Evolutionary conservation across 1,140 invertebrate genomes (phyloP), one percentile per base, ranked within the genome.

Genomic region (Brachionus koreanus): DNA sequence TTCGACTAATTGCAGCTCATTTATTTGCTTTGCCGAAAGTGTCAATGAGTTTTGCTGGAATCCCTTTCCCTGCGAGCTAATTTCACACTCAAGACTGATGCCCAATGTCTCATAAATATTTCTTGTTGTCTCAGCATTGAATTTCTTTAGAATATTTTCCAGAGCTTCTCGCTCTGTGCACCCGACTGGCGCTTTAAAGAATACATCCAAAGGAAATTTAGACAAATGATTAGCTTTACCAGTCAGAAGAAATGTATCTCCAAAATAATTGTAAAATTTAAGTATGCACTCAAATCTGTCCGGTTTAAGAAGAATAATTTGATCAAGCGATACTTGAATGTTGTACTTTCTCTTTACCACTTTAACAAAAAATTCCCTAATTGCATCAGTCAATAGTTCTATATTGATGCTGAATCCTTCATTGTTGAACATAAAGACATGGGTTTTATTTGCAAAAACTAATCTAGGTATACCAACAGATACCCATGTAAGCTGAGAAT

Each of bases 11-110:
- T 65, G 9, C 5, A 65, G 63, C 33, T 65, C 10, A 33, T 65
- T 65, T 65, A 65, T 65, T 65, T 65, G 63, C 33, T 65, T 65
- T 33, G 63, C 63, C 29, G 63, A 65, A 33, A 65, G 63, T 13
- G 33, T 37, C 12, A 65, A 23, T 25, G 63, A 33, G 63, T 65
- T 65, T 65, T 65, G 63, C 29, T 37, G 25, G 33, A 12, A 65
- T 33, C 25, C 63, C 13, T 16, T 33, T 9, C 63, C 63, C 25
- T 65, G 25, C 12, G 63, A 29, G 63, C 63, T 65, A n/a, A 65
- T 33, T 10, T 65, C 63, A 37, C 63, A 65, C 5, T 65, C 29
- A 37, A 65, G n/a, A 57, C 16, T 57, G 9, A 57, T 19, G 16
- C 49, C 49, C n/a, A 57, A 19, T 57, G 16, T 16, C 19, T 57